These are phyloP conservation scores for Micoletzkya japonica DNA, from an alignment of 2,888 invertebrate genomes.

Conservation along the genomic window DNA sequence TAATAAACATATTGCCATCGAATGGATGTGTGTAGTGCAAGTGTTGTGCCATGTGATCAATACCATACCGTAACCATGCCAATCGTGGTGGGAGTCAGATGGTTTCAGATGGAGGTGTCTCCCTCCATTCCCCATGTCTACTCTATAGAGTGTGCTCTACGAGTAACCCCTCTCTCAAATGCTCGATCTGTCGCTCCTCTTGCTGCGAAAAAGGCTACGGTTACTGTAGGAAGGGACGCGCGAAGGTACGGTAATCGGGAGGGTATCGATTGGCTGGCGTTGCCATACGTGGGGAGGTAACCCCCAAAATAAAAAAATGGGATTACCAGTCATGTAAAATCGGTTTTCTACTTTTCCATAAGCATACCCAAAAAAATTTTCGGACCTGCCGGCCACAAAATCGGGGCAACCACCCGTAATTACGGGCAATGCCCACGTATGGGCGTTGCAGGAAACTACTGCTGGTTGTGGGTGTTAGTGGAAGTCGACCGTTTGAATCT, in stretches of 20 bases:
- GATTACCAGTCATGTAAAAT: too few relatives aligned
- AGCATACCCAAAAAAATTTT: too few relatives aligned
- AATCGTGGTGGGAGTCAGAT: neutral
- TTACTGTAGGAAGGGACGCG: conserved; percentile 48
- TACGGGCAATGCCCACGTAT: too few relatives aligned
- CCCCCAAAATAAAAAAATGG: too few relatives aligned
- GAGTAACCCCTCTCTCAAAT: conserved; percentile 36
- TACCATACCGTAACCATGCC: neutral
- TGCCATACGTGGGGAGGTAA: too few relatives aligned
- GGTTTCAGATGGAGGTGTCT: neutral
- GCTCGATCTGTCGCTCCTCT: conserved; percentile 34
- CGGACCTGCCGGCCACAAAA: too few relatives aligned
- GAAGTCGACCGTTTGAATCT: neutral
- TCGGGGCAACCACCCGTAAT: too few relatives aligned
- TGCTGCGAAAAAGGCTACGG: conserved; percentile 38
- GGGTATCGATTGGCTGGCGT: too few relatives aligned
- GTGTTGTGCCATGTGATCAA: neutral
- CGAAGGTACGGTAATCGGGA: conserved; percentile 32
- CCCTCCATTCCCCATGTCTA: conserved; percentile 30
- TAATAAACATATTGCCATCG: neutral
- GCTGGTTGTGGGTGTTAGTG: conserved; percentile 7
- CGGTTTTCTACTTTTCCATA: too few relatives aligned
- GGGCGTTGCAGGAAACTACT: conserved; percentile 18
- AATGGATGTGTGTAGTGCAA: neutral
- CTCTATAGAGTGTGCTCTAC: conserved; percentile 41